Percentiles rank a stretch among this genome's conserved stretches.
Evolutionary conservation across 2,888 invertebrate genomes (phyloP).

Genomic region (Hedya salicella): DNA sequence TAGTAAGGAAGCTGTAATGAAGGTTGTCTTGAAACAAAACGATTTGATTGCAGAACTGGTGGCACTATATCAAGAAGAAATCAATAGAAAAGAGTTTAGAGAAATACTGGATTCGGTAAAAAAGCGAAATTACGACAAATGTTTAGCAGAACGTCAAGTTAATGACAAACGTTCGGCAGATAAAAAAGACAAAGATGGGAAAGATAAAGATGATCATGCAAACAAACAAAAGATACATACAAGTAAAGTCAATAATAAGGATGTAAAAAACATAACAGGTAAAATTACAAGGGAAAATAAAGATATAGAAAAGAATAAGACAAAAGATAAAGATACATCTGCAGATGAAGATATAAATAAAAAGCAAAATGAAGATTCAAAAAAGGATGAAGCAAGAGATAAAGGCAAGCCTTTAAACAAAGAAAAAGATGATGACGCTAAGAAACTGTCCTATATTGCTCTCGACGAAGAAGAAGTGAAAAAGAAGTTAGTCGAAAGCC

Average conservation of each 20-base stretch:
- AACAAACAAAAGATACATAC: neutral
- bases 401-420: neutral
- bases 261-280: too few species aligned
- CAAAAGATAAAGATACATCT: slow-evolving; percentile 18
- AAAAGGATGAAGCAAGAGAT: neutral
- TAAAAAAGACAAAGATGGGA: too few species aligned
- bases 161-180: too few species aligned
- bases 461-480: neutral
- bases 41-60: neutral
- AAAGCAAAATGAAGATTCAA: slow-evolving; percentile 5
- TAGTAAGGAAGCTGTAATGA: neutral
- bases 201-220: too few species aligned
- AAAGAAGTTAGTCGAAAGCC: slow-evolving; percentile 1
- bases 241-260: neutral
- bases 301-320: neutral
- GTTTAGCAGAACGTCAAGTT: neutral
- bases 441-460: neutral
- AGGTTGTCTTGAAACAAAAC: slow-evolving; percentile 13
- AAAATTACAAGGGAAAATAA: too few species aligned
- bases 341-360: neutral
- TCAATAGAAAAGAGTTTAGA: neutral
- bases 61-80: neutral
- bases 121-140: neutral
- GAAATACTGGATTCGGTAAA: slow-evolving; percentile 1
- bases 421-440: neutral